Percentiles rank a stretch among this genome's conserved stretches.
Evolutionary conservation across 2,797 vertebrate genomes (phyloP).

Genomic region (Spizella passerina): DNA sequence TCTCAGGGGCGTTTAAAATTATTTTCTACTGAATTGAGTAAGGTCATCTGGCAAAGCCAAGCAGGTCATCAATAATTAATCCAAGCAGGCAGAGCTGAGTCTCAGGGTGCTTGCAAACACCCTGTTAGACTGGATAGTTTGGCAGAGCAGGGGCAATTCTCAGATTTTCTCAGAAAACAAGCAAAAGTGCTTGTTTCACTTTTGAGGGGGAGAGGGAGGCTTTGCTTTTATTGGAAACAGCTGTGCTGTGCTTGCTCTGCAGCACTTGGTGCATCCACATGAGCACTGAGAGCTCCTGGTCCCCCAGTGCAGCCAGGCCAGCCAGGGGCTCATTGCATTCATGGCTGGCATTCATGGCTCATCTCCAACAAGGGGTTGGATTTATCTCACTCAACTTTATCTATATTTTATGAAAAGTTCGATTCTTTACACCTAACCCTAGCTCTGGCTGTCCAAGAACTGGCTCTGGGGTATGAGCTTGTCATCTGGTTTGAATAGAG

Average conservation of each 20-base stretch:
- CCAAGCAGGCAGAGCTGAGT: neutral
- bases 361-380: neutral
- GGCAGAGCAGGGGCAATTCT: slow-evolving; percentile 3
- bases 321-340: neutral
- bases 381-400: neutral
- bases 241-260: neutral
- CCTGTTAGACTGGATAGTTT: neutral
- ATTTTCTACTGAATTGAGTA: slow-evolving; percentile 36
- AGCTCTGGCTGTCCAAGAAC: neutral
- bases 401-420: neutral
- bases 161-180: slow-evolving; percentile 27
- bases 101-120: slow-evolving; percentile 47
- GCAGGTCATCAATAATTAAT: slow-evolving; percentile 55
- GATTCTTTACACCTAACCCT: neutral
- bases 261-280: neutral
- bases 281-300: neutral
- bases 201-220: neutral
- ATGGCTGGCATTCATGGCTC: neutral
- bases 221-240: slow-evolving; percentile 40
- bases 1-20: neutral
- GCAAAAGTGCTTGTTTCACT: neutral
- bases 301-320: neutral
- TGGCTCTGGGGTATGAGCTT: neutral
- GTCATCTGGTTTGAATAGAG: neutral
- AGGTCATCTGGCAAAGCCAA: neutral